These are phyloP conservation scores for Koerneria pararmatus DNA, from an alignment of 2,888 invertebrate species.

Conservation along the genomic window DNA sequence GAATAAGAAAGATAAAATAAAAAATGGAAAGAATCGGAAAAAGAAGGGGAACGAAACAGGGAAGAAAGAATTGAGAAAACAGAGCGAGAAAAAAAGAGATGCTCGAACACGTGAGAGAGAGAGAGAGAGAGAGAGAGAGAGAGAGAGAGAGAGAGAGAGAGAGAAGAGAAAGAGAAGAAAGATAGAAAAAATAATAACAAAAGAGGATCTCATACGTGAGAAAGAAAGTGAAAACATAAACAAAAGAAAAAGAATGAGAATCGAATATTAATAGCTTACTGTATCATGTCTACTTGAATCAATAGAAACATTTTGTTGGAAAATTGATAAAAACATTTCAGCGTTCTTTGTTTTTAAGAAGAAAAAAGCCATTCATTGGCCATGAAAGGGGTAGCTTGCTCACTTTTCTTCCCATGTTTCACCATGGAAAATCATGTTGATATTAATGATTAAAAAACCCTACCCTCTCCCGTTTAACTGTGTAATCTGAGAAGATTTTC, in stretches of 20 bases:
- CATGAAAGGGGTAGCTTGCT: too few relatives aligned
- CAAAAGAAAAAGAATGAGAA: slow-evolving; percentile 1
- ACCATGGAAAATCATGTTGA: too few relatives aligned
- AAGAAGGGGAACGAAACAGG: neutral
- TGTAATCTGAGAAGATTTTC: too few relatives aligned
- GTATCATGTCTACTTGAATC: too few relatives aligned
- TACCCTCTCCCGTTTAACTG: too few relatives aligned
- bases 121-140: slow-evolving; percentile 5
- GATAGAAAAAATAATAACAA: neutral
- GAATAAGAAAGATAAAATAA: neutral
- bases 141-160: slow-evolving; percentile 8
- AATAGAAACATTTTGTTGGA: too few relatives aligned
- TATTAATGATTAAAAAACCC: too few relatives aligned
- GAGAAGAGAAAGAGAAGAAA: neutral
- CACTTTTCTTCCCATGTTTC: too few relatives aligned
- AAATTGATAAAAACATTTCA: too few relatives aligned
- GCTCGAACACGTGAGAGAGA: neutral
- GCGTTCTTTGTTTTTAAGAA: too few relatives aligned
- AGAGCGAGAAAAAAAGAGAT: slow-evolving; percentile 4
- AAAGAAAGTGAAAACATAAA: neutral
- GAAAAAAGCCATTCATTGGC: too few relatives aligned
- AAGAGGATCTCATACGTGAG: neutral
- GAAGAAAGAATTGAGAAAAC: slow-evolving; percentile 5
- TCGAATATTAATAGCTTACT: slow-evolving; percentile 1
- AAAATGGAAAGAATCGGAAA: neutral